Conservation (phyloP, 2,888 invertebrate genomes). For the Drosophila diplacantha region DNA sequence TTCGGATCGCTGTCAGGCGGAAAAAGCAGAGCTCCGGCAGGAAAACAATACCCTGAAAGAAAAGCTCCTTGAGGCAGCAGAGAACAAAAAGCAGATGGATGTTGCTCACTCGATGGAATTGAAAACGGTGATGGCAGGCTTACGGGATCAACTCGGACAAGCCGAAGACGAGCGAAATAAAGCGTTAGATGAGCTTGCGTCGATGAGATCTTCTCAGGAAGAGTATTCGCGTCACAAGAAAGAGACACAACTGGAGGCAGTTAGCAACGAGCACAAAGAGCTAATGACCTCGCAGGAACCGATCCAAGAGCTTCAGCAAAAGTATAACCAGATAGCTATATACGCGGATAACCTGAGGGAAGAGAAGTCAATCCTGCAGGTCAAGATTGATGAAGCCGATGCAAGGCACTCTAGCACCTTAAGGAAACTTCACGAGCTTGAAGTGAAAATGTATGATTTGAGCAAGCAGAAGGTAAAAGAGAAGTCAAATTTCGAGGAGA, state of each 20-base stretch:
- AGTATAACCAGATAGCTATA: conserved; percentile 19
- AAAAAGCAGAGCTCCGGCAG: no score
- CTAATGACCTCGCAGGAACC: neutral
- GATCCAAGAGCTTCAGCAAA: conserved; percentile 15
- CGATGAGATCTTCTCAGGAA: neutral
- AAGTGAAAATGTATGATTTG: neutral
- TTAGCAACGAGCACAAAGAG: conserved; percentile 13
- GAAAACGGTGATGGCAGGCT: no score
- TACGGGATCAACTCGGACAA: neutral
- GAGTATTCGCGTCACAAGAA: neutral
- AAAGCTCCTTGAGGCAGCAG: neutral
- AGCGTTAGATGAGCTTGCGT: neutral
- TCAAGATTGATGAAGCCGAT: neutral
- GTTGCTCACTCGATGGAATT: neutral
- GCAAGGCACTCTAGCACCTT: neutral
- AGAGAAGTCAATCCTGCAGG: conserved; percentile 28
- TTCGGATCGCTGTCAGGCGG: no score
- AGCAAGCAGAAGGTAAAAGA: neutral
- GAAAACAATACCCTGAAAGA: neutral
- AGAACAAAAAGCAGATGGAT: neutral
- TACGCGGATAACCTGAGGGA: conserved; percentile 25
- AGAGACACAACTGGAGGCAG: conserved; percentile 5
- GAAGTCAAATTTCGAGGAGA: conserved; percentile 7
- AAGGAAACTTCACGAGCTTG: neutral
- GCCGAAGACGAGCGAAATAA: neutral